These are phyloP conservation scores for Formicarius rufipectus DNA, from an alignment of 2,113 vertebrate species.

Conservation along the genomic window DNA sequence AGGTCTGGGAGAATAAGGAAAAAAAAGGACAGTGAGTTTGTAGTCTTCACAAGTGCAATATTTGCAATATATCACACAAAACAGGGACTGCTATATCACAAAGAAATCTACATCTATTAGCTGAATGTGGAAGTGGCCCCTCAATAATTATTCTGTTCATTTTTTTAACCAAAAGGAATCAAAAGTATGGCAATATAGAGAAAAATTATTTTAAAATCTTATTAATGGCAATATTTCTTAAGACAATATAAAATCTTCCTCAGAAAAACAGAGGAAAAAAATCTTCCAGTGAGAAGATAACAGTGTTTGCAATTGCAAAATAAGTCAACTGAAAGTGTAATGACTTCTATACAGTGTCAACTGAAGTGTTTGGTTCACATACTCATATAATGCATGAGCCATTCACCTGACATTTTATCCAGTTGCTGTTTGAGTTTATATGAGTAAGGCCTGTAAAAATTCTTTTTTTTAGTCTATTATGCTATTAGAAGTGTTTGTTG, in stretches of 20 bases:
- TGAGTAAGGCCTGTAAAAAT: constrained; percentile 27
- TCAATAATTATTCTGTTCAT: background rate
- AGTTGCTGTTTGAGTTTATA: constrained; percentile 21
- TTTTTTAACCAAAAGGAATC: background rate
- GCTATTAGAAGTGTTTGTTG: constrained; percentile 30
- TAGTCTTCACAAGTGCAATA: background rate
- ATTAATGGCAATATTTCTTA: background rate
- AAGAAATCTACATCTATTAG: background rate
- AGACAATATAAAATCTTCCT: background rate
- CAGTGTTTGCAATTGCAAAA: constrained; percentile 19
- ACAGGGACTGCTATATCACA: background rate
- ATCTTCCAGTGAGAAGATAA: background rate
- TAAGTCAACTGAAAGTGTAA: constrained; percentile 43
- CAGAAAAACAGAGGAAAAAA: background rate
- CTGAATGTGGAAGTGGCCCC: background rate
- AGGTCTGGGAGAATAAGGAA: background rate
- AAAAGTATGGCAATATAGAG: background rate
- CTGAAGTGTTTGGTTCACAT: constrained; percentile 4
- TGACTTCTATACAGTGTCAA: constrained; percentile 36
- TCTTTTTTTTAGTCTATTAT: constrained; percentile 27
- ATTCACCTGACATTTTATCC: background rate
- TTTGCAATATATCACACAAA: background rate
- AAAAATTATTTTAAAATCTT: background rate
- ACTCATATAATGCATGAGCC: constrained; percentile 43
- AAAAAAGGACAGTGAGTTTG: background rate